Conservation (phyloP, 2,888 invertebrate genomes). For the Alitta virens region DNA sequence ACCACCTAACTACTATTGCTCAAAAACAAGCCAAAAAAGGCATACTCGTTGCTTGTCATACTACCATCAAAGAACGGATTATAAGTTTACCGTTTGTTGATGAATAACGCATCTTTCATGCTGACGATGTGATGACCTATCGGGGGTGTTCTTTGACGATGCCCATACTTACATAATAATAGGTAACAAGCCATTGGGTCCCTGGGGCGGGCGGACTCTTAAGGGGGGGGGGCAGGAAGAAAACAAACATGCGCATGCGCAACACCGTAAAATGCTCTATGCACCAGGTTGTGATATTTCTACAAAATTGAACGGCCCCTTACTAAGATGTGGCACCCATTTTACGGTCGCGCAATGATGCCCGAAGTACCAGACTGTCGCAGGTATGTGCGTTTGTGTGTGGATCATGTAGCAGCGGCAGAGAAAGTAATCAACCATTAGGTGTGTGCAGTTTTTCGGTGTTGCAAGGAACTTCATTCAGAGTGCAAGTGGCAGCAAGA, state of each 20-base stretch:
- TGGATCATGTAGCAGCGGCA: neutral
- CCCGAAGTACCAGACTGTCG: neutral
- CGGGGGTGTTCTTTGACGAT: no score
- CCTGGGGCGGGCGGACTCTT: no score
- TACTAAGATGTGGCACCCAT: conserved; percentile 12
- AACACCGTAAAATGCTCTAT: conserved; percentile 27
- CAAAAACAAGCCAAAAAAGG: no score
- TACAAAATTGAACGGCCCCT: conserved; percentile 22
- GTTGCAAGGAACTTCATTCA: neutral
- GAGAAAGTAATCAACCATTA: neutral
- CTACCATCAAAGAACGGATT: no score
- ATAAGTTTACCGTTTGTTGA: no score
- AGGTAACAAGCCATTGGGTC: no score
- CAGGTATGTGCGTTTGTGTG: neutral
- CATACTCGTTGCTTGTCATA: no score
- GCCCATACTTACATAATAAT: no score
- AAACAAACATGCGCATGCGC: conserved; percentile 19
- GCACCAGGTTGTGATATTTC: conserved; percentile 30
- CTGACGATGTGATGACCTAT: no score
- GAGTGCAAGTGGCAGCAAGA: neutral
- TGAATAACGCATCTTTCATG: no score
- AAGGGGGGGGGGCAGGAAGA: neutral
- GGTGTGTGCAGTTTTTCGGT: conserved; percentile 1
- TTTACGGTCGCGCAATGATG: conserved; percentile 16
- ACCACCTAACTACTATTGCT: no score